Percentiles rank a stretch among this genome's conserved stretches.
phyloP scores from a whole-genome alignment of 2,797 vertebrate species.

The Sebastes trivittatus region DNA sequence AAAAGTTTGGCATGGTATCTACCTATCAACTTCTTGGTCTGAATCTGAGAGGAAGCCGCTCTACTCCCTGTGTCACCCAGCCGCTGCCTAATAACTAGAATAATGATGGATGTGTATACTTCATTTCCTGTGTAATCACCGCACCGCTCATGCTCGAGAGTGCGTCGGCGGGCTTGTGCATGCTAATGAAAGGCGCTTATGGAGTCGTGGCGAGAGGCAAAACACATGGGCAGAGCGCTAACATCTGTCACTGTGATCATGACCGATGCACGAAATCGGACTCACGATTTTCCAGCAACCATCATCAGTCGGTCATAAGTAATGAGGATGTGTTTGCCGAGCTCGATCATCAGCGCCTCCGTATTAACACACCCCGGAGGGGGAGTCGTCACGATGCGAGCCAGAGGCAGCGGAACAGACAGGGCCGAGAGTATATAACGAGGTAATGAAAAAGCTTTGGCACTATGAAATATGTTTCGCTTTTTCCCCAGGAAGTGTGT shows the following conservation, averaged over 20 bases:
- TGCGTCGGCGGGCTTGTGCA: slow-evolving; percentile 8
- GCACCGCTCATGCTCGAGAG: slow-evolving; percentile 1
- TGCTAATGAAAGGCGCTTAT: slow-evolving; percentile 44
- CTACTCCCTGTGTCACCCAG: neutral
- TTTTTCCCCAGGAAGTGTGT: neutral
- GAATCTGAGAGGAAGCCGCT: neutral
- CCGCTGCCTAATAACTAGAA: slow-evolving; percentile 17
- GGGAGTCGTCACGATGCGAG: slow-evolving; percentile 39
- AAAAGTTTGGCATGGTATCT: neutral
- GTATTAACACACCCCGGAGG: slow-evolving; percentile 33
- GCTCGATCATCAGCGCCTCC: slow-evolving; percentile 16
- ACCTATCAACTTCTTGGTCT: neutral
- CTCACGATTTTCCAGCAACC: slow-evolving; percentile 32
- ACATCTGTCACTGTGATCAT: slow-evolving; percentile 39
- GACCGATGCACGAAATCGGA: slow-evolving; percentile 11
- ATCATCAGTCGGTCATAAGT: slow-evolving; percentile 32
- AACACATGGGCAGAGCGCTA: neutral
- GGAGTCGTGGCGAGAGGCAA: slow-evolving; percentile 33
- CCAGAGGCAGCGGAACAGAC: slow-evolving; percentile 10
- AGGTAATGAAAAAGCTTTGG: slow-evolving; percentile 19
- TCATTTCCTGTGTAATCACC: slow-evolving; percentile 56
- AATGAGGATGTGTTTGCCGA: slow-evolving; percentile 45
- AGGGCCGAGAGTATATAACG: neutral
- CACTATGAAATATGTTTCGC: neutral
- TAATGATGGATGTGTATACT: slow-evolving; percentile 32